Conservation (phyloP, 2,888 invertebrate species). For the Callyntrura sp. region DNA sequence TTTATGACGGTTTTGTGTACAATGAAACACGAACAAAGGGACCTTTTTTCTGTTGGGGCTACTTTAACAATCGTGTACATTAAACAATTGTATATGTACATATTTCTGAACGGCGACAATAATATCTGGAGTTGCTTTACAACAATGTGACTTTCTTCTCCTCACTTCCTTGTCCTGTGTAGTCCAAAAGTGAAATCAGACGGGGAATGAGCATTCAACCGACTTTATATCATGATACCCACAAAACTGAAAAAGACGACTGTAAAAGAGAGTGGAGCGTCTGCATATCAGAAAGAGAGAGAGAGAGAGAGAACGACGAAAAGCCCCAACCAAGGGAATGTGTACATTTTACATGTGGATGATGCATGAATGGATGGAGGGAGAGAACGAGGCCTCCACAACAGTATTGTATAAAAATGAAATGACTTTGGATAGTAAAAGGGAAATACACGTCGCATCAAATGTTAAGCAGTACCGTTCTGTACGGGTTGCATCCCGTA, state of each 20-base stretch:
- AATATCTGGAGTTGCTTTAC: conserved; percentile 40
- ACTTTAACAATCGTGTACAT: conserved; percentile 1
- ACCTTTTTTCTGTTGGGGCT: background rate
- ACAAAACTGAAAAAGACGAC: conserved; percentile 41
- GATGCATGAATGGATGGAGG: conserved; percentile 18
- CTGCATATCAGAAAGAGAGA: conserved; percentile 9
- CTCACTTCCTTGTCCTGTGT: conserved; percentile 63
- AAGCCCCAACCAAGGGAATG: conserved; percentile 1
- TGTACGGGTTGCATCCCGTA: conserved; percentile 45
- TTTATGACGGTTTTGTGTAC: background rate
- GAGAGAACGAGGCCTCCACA: conserved; percentile 55
- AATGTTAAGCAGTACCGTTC: conserved; percentile 48
- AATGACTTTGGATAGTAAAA: background rate
- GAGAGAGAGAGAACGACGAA: conserved; percentile 39
- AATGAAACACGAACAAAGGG: background rate
- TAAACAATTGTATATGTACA: background rate
- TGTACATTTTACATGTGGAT: conserved; percentile 25
- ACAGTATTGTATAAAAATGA: conserved; percentile 51
- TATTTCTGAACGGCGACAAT: conserved; percentile 1
- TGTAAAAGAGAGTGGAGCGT: background rate
- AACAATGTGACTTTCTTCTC: conserved; percentile 63
- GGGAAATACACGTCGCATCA: conserved; percentile 32
- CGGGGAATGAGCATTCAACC: conserved; percentile 81
- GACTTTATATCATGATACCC: conserved; percentile 81
- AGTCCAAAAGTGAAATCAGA: conserved; percentile 82